Evolutionary conservation across 2,888 invertebrate genomes (phyloP).

Genomic region (Cremastinae sp.): DNA sequence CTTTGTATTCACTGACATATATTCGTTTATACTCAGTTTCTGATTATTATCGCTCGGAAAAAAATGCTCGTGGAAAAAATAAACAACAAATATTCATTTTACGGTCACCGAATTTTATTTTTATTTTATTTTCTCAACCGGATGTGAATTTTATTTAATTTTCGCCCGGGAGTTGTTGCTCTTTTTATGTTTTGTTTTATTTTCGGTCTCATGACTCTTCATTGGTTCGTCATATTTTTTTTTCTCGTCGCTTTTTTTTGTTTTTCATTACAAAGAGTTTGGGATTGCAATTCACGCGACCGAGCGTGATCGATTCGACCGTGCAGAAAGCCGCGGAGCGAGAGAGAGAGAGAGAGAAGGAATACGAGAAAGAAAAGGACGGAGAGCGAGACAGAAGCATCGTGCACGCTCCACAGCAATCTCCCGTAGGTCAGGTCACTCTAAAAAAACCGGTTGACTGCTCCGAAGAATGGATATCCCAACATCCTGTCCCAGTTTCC

Average conservation of each 20-base stretch:
- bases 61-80: no score
- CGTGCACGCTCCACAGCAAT: conserved; percentile 21
- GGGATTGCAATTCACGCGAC: conserved; percentile 52
- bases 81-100: neutral
- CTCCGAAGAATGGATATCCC: conserved; percentile 49
- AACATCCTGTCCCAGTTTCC: conserved; percentile 55
- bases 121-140: neutral
- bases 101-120: neutral
- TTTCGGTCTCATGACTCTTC: conserved; percentile 20
- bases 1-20: no score
- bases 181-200: conserved; percentile 12
- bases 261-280: conserved; percentile 35
- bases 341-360: conserved; percentile 6
- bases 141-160: conserved; percentile 2
- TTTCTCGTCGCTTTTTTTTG: neutral
- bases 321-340: conserved; percentile 4
- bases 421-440: conserved; percentile 57
- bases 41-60: no score
- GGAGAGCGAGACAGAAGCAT: conserved; percentile 1
- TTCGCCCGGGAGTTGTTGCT: neutral
- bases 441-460: conserved; percentile 61
- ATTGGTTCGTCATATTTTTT: conserved; percentile 5
- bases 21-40: no score
- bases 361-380: neutral
- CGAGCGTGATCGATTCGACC: conserved; percentile 56